Conservation (phyloP, 1,140 invertebrate species). For the Lepidostoma basale region DNA sequence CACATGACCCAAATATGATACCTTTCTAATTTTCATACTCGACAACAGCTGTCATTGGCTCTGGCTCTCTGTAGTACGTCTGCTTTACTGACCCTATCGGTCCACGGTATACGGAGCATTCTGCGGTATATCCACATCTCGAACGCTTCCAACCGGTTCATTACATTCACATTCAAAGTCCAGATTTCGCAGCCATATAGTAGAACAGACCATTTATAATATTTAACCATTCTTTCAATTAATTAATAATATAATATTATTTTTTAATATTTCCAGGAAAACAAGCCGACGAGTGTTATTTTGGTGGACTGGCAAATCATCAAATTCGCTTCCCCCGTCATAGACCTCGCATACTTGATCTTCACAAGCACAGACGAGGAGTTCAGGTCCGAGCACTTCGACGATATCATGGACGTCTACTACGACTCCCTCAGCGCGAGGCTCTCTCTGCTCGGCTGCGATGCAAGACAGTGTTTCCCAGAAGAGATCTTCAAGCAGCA, state of each 20-base stretch:
- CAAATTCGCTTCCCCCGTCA: constrained; percentile 52
- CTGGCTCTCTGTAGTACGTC: no score
- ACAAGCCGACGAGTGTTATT: constrained; percentile 46
- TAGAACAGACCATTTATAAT: no score
- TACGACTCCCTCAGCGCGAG: constrained; percentile 16
- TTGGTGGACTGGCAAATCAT: constrained; percentile 57
- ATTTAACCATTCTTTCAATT: no score
- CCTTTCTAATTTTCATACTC: no score
- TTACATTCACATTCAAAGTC: no score
- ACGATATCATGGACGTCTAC: constrained; percentile 49
- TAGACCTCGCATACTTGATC: constrained; percentile 58
- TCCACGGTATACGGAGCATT: no score
- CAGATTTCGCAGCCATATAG: no score
- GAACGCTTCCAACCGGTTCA: no score
- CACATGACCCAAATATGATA: no score
- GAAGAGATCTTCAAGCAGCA: constrained; percentile 11
- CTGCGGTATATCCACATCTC: no score
- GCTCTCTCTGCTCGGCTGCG: constrained; percentile 1
- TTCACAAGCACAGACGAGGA: constrained; percentile 52
- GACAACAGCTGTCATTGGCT: no score
- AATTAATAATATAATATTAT: background rate
- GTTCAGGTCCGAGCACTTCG: constrained; percentile 49
- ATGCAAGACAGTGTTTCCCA: constrained; percentile 27
- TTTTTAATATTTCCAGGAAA: constrained; percentile 31
- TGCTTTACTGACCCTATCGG: no score